phyloP scores from a whole-genome alignment of 2,797 vertebrate genomes.

The Leptoclinus maculatus region DNA sequence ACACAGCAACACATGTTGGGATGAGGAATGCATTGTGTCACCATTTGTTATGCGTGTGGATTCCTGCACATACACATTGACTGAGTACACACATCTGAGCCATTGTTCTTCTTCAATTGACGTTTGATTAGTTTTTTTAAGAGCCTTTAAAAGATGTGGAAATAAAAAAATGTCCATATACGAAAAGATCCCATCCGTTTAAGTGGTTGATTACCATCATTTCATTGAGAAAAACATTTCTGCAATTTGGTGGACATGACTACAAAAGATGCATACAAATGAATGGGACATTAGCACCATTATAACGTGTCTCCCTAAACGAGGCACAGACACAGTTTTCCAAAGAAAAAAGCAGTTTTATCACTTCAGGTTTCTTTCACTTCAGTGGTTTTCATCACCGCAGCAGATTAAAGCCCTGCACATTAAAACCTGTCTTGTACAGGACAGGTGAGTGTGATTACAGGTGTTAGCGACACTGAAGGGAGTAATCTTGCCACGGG shows the following conservation, averaged over 20 bases:
- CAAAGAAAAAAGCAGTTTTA: background rate
- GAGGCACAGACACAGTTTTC: background rate
- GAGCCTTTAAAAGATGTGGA: no score
- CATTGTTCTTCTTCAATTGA: background rate
- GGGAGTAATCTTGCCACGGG: conserved; percentile 1
- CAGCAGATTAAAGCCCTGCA: background rate
- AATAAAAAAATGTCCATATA: no score
- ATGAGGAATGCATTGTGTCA: conserved; percentile 8
- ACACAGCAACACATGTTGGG: conserved; percentile 53
- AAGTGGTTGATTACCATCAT: no score
- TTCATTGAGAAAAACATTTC: no score
- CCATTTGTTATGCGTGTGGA: conserved; percentile 9
- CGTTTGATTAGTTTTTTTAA: background rate
- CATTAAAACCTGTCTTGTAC: background rate
- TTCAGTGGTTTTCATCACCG: no score
- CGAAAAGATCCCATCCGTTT: no score
- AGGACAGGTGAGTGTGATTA: conserved; percentile 54
- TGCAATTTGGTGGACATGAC: background rate
- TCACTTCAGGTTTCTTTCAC: background rate
- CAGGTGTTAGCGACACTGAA: conserved; percentile 2
- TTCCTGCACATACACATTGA: background rate
- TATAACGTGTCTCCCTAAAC: background rate
- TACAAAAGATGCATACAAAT: background rate
- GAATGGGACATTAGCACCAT: background rate
- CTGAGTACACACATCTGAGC: background rate